Evolutionary conservation across 2,797 vertebrate species (phyloP).

Genomic region (Pantherophis alleghaniensis): DNA sequence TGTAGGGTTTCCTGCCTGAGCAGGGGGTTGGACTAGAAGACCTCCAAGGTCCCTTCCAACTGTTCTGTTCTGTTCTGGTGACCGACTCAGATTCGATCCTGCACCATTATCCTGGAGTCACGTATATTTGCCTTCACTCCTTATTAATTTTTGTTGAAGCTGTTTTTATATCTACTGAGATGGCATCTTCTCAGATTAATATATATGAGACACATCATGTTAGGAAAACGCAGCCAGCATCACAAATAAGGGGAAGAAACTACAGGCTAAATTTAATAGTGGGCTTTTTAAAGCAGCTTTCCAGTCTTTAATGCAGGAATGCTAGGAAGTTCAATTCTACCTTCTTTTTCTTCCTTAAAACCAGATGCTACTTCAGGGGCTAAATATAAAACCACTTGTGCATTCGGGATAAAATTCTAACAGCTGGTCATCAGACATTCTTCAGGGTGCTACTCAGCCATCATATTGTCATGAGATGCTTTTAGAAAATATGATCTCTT

Average conservation of each 20-base stretch:
- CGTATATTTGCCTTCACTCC: background rate
- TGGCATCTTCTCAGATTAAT: background rate
- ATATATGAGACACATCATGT: background rate
- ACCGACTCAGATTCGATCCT: background rate
- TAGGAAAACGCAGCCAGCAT: background rate
- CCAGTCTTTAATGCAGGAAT: background rate
- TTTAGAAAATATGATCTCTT: constrained; percentile 57
- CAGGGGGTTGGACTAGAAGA: too few species aligned
- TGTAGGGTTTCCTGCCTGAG: too few species aligned
- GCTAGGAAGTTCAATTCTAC: constrained; percentile 19
- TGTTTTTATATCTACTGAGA: background rate
- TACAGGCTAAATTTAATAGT: background rate
- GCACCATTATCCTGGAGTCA: background rate
- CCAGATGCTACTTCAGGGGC: constrained; percentile 27
- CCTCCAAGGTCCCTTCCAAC: too few species aligned
- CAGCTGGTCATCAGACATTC: constrained; percentile 43
- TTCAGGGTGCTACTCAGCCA: constrained; percentile 59
- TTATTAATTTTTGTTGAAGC: background rate
- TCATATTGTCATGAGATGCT: constrained; percentile 58
- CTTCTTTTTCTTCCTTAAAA: constrained; percentile 48
- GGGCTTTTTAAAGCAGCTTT: constrained; percentile 15
- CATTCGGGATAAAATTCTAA: constrained; percentile 57
- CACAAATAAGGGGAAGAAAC: background rate
- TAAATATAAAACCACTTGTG: constrained; percentile 57
- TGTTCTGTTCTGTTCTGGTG: background rate